Percentiles rank a stretch among this genome's conserved stretches.
Conservation (phyloP, 2,888 invertebrate genomes). For the Caenorhabditis japonica region DNA sequence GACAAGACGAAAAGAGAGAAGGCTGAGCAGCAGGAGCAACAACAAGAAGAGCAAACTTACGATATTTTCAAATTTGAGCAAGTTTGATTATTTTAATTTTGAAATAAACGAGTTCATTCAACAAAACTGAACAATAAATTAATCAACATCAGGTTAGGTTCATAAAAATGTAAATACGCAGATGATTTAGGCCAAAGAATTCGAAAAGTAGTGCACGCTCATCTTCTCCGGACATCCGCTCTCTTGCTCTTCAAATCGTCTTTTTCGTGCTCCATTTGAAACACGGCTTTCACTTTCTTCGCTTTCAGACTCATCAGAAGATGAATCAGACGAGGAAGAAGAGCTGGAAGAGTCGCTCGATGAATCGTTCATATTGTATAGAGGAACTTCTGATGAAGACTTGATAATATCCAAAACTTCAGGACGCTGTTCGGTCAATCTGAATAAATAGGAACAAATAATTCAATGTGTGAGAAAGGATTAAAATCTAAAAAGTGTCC, state of each 20-base stretch:
- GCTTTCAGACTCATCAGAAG: slow-evolving; percentile 24
- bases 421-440: slow-evolving; percentile 58
- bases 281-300: slow-evolving; percentile 13
- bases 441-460: slow-evolving; percentile 34
- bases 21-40: slow-evolving; percentile 13
- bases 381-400: slow-evolving; percentile 19
- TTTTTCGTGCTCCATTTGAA: neutral
- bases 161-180: neutral
- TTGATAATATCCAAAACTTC: slow-evolving; percentile 59
- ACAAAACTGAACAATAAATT: slow-evolving; percentile 8
- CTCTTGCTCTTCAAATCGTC: neutral
- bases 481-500: neutral
- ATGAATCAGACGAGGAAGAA: slow-evolving; percentile 48
- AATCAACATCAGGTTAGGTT: neutral
- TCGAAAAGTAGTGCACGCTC: neutral
- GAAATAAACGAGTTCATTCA: slow-evolving; percentile 35
- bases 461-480: too few relatives aligned
- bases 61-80: slow-evolving; percentile 45
- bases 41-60: slow-evolving; percentile 34
- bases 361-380: slow-evolving; percentile 28
- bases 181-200: slow-evolving; percentile 7
- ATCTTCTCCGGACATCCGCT: slow-evolving; percentile 29
- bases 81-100: slow-evolving; percentile 14
- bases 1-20: slow-evolving; percentile 40
- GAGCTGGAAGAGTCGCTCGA: slow-evolving; percentile 58